Conservation (phyloP, 1,140 invertebrate species). For the Sweltsa coloradensis region DNA sequence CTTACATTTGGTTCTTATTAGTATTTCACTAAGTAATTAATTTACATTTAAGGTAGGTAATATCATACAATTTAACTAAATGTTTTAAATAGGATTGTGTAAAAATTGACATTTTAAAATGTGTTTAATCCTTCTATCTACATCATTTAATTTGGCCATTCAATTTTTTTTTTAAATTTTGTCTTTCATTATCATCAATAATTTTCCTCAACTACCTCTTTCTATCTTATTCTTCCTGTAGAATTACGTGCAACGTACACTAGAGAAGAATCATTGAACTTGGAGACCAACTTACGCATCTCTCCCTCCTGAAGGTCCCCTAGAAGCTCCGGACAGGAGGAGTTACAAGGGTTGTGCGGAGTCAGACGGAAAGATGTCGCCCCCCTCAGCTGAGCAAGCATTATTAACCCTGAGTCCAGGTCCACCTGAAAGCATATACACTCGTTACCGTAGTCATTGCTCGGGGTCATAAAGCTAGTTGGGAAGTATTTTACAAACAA, state of each 20-base stretch:
- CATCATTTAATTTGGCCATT: too few relatives aligned
- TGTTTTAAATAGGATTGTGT: too few relatives aligned
- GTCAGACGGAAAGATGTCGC: slow-evolving; percentile 47
- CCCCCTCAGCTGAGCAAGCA: slow-evolving; percentile 60
- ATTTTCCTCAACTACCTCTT: too few relatives aligned
- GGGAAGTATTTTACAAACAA: neutral
- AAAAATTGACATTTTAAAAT: too few relatives aligned
- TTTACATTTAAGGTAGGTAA: too few relatives aligned
- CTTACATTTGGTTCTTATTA: too few relatives aligned
- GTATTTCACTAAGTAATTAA: too few relatives aligned
- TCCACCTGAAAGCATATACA: slow-evolving; percentile 36
- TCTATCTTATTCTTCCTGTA: neutral
- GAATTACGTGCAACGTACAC: neutral
- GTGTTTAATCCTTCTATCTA: too few relatives aligned
- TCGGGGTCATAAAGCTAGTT: neutral
- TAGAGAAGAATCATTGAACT: neutral
- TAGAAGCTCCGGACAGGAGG: slow-evolving; percentile 48
- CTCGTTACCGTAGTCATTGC: neutral
- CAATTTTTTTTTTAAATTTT: too few relatives aligned
- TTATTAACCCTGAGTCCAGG: slow-evolving; percentile 50
- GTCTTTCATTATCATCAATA: too few relatives aligned
- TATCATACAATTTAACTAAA: too few relatives aligned
- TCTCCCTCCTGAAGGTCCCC: slow-evolving; percentile 54
- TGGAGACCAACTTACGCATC: slow-evolving; percentile 40
- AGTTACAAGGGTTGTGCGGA: slow-evolving; percentile 54